phyloP scores from a whole-genome alignment of 2,797 vertebrate species.

The Syngnathus rostellatus region DNA sequence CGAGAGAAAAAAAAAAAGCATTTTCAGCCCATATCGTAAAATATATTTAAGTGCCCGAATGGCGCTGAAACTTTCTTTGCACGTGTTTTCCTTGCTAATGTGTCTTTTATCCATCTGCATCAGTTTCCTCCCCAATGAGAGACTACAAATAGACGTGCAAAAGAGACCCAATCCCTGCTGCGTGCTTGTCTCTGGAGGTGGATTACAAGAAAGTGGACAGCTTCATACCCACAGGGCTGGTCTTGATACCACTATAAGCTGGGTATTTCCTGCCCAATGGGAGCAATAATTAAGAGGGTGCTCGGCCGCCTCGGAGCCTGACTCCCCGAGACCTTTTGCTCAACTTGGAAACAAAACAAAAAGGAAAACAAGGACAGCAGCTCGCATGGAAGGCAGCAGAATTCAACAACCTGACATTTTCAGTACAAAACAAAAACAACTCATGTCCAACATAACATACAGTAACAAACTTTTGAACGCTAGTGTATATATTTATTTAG shows the following conservation, averaged over 20 bases:
- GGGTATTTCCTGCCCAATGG: constrained; percentile 62
- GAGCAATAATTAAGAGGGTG: constrained; percentile 64
- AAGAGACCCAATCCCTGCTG: constrained; percentile 55
- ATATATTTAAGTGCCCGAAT: constrained; percentile 3
- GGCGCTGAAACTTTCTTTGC: constrained; percentile 1
- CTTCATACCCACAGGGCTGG: constrained; percentile 46
- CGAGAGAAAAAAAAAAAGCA: constrained; percentile 6
- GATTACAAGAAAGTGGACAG: constrained; percentile 61
- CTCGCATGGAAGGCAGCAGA: too few relatives aligned
- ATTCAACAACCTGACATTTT: too few relatives aligned
- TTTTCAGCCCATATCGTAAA: background rate
- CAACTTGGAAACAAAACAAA: constrained; percentile 29
- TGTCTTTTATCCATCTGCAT: constrained; percentile 28
- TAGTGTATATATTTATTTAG: too few relatives aligned
- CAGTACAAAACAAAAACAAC: too few relatives aligned
- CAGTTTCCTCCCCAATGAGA: constrained; percentile 18
- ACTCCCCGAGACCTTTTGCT: constrained; percentile 54
- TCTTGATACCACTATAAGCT: constrained; percentile 61
- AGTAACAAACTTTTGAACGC: too few relatives aligned
- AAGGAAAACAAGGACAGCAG: too few relatives aligned
- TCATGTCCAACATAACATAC: too few relatives aligned
- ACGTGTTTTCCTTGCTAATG: constrained; percentile 14
- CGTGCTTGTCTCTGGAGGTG: constrained; percentile 62
- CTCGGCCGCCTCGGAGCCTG: constrained; percentile 46
- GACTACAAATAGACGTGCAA: constrained; percentile 63